Percentiles rank a stretch among this genome's conserved stretches.
These are phyloP conservation scores for Leptura quadrifasciata DNA, from an alignment of 2,888 invertebrate genomes.

Conservation along the genomic window DNA sequence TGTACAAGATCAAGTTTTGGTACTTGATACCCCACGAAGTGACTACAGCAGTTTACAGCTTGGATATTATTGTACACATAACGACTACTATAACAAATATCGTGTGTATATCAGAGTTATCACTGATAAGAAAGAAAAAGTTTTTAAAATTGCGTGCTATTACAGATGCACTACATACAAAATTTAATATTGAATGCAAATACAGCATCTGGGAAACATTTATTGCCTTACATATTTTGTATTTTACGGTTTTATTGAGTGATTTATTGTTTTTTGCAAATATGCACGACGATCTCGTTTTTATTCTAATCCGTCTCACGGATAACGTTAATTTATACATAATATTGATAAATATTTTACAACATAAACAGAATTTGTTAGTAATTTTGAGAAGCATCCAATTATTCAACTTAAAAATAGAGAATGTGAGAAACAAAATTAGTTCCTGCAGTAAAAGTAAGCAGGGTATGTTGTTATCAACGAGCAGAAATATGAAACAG, in stretches of 20 bases:
- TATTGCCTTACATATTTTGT: neutral
- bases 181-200: neutral
- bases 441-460: neutral
- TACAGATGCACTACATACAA: neutral
- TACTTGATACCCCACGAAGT: neutral
- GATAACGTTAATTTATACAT: conserved; percentile 8
- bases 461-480: neutral
- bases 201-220: neutral
- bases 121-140: neutral
- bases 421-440: neutral
- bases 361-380: neutral
- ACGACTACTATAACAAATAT: neutral
- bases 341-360: conserved; percentile 2
- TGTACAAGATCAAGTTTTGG: neutral
- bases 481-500: neutral
- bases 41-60: neutral
- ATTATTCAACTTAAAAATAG: conserved; percentile 3
- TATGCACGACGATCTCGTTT: neutral
- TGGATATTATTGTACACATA: neutral
- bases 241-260: neutral
- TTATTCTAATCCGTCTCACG: neutral
- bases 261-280: neutral
- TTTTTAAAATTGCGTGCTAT: neutral
- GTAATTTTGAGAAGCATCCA: conserved; percentile 1
- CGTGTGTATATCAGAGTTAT: neutral